These are phyloP conservation scores for Glareola pratincola DNA, from an alignment of 2,113 vertebrate genomes.

Conservation along the genomic window DNA sequence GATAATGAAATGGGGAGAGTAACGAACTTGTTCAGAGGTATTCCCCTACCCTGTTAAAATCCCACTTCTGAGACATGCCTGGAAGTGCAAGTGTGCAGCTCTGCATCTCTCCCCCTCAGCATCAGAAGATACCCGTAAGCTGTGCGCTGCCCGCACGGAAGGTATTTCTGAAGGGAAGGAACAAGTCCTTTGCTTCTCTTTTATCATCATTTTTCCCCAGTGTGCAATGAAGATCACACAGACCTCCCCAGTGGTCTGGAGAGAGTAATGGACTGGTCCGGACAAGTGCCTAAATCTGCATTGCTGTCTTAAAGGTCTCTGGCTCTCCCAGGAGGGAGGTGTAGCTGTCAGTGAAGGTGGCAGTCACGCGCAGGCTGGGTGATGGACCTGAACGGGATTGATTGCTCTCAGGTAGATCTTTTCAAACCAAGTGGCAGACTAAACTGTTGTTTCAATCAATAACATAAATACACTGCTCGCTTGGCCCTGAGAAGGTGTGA, in stretches of 20 bases:
- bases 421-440: background rate
- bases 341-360: background rate
- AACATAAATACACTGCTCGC: background rate
- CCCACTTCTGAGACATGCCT: background rate
- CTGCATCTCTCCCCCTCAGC: background rate
- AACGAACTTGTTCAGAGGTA: background rate
- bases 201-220: fast-evolving
- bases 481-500: background rate
- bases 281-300: background rate
- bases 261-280: background rate
- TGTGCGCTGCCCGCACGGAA: background rate
- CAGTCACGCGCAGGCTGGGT: background rate
- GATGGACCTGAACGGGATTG: background rate
- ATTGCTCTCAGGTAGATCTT: background rate
- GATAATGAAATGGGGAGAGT: background rate
- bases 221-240: background rate
- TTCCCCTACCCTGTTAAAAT: background rate
- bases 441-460: background rate
- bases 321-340: fast-evolving
- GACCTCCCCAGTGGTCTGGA: background rate
- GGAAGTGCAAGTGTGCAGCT: background rate
- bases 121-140: background rate
- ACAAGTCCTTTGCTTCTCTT: background rate
- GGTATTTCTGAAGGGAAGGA: background rate
- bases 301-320: background rate